phyloP scores from a whole-genome alignment of 2,113 vertebrate genomes.

The Chaetodon trifascialis region DNA sequence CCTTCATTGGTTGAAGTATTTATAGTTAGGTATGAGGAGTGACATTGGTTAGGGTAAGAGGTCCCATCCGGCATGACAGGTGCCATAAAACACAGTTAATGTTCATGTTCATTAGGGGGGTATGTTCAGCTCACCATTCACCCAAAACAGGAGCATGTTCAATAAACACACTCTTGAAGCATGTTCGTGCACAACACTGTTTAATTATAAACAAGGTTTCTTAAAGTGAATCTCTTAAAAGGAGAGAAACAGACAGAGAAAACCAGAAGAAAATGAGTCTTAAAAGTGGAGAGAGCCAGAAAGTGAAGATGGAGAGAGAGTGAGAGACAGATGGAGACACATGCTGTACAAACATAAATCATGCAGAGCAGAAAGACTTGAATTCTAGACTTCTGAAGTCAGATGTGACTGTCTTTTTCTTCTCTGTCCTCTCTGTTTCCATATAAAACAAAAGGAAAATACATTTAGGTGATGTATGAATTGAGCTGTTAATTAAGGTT shows the following conservation, averaged over 20 bases:
- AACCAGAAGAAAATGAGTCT: background rate
- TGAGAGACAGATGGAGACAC: slow-evolving; percentile 36
- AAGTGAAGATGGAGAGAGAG: background rate
- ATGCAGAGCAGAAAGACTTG: slow-evolving; percentile 16
- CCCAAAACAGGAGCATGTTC: too few relatives aligned
- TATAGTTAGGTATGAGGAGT: too few relatives aligned
- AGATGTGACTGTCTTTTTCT: background rate
- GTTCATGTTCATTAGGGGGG: too few relatives aligned
- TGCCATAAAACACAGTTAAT: too few relatives aligned
- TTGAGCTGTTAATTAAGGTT: slow-evolving; percentile 27
- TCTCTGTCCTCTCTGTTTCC: background rate
- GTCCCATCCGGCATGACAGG: too few relatives aligned
- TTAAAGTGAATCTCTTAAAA: background rate
- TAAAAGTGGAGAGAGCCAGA: background rate
- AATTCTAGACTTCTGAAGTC: slow-evolving; percentile 4
- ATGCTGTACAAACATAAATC: slow-evolving; percentile 25
- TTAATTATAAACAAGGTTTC: background rate
- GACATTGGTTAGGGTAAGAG: too few relatives aligned
- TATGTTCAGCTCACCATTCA: too few relatives aligned
- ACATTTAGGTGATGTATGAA: slow-evolving; percentile 3
- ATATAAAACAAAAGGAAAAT: slow-evolving; percentile 13
- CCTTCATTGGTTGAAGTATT: too few relatives aligned
- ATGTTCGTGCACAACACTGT: too few relatives aligned
- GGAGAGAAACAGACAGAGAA: background rate
- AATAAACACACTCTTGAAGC: too few relatives aligned